These are phyloP conservation scores for Podarcis siculus DNA, from an alignment of 2,797 vertebrate species.

Conservation along the genomic window DNA sequence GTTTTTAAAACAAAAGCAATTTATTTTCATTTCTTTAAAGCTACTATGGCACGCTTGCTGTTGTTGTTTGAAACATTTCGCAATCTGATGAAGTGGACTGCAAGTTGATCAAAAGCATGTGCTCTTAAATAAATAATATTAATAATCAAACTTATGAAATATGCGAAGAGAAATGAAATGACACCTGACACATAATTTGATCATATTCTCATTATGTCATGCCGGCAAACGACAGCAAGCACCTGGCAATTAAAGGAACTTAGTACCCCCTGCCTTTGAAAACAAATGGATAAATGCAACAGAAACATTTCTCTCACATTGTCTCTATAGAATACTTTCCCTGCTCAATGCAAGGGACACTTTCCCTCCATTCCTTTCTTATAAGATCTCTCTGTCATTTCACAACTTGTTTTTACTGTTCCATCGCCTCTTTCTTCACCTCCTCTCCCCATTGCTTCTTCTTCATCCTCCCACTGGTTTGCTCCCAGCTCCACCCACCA, in stretches of 20 bases:
- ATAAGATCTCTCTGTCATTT: neutral
- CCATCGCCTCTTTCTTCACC: neutral
- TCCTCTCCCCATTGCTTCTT: neutral
- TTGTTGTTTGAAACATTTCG: neutral
- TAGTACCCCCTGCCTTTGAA: neutral
- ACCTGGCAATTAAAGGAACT: neutral
- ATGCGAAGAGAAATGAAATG: neutral
- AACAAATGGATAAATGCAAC: neutral
- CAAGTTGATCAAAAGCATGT: neutral
- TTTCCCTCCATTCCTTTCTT: too few species aligned
- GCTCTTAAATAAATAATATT: neutral
- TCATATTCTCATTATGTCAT: neutral
- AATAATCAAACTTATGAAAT: too few species aligned
- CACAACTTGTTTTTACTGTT: neutral
- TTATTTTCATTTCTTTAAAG: neutral
- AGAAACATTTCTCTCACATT: neutral
- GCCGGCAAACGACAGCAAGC: neutral
- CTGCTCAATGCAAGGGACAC: too few species aligned
- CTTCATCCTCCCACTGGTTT: too few species aligned
- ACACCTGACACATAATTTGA: neutral
- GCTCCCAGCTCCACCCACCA: too few species aligned
- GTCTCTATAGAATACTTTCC: too few species aligned
- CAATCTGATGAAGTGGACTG: neutral
- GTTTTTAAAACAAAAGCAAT: too few species aligned
- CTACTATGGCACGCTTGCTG: too few species aligned